Evolutionary conservation across 64 coral and sea anemone species (phyloP), one percentile per base, ranked within the genome.

Genomic region (Platygyra sinensis): DNA sequence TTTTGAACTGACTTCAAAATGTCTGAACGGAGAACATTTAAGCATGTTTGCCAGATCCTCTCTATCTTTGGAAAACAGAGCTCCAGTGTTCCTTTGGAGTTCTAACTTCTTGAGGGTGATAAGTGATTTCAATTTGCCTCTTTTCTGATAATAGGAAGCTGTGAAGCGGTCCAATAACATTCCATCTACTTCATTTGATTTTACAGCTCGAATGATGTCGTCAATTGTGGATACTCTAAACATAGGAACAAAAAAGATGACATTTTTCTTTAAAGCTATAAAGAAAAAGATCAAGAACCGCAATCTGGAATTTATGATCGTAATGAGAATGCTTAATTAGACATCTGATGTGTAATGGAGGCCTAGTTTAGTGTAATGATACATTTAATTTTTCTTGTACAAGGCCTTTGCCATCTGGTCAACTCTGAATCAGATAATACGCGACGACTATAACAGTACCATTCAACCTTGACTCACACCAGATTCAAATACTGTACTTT

Each of bases 1-100:
- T 69, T 72, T n/a, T 85, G 81, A 10, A 52, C 39, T 10, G 67
- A 64, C 15, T 33, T 85, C 81, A 62, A 85, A 71, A 85, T 85
- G 24, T 52, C 17, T 50, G 62, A 85, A 3, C 36, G 63, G 2
- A 29, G 24, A 51, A 28, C 29, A 49, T 69, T 51, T 64, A 27
- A 85, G 33, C 81, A 85, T 10, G n/a, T 39, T 39, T 6, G 62
- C 81, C 50, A 85, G 62, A 0, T 17, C 33, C 10, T 71, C 15
- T 72, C 38, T 22, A 51, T 52, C 42, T 1, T 51, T 52, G 6
- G 62, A 71, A 28, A 85, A 71, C 4, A 85, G 63, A 3, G 52
- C 19, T 69, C 81, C 81, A 14, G 71, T 62, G 7, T 83, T 61
- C 15, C 80, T 83, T 19, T 60, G 80, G 42, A 83, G 18, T 38